phyloP scores from a whole-genome alignment of 1,140 invertebrate species.

The Listronotus oregonensis region DNA sequence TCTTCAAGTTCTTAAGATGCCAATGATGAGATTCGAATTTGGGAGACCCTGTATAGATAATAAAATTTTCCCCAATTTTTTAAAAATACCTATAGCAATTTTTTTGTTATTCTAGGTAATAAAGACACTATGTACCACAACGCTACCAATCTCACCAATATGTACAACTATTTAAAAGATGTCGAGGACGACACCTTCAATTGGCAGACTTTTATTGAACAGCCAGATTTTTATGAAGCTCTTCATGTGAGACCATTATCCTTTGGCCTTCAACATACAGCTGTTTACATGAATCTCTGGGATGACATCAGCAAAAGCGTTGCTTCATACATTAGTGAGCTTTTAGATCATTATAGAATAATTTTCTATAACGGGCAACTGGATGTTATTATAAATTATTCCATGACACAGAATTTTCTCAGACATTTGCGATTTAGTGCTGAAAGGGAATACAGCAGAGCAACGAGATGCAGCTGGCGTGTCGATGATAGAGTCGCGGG shows the following conservation, averaged over 20 bases:
- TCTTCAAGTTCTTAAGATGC: no score
- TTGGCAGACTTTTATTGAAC: conserved; percentile 63
- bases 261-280: conserved; percentile 57
- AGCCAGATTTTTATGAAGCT: conserved; percentile 60
- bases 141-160: background rate
- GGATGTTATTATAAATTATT: conserved; percentile 82
- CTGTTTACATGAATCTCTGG: conserved; percentile 71
- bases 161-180: no score
- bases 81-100: no score
- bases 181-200: conserved; percentile 50
- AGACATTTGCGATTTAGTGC: conserved; percentile 67
- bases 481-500: conserved; percentile 72
- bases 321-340: conserved; percentile 71
- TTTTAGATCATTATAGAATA: conserved; percentile 69
- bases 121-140: no score
- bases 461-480: conserved; percentile 67
- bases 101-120: no score
- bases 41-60: no score
- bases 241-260: conserved; percentile 59
- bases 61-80: no score
- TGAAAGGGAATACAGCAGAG: conserved; percentile 64
- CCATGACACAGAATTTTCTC: conserved; percentile 74
- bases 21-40: no score
- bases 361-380: conserved; percentile 81
- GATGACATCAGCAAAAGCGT: conserved; percentile 83